Evolutionary conservation across 2,888 invertebrate genomes (phyloP).

Genomic region (Syrphus vitripennis): DNA sequence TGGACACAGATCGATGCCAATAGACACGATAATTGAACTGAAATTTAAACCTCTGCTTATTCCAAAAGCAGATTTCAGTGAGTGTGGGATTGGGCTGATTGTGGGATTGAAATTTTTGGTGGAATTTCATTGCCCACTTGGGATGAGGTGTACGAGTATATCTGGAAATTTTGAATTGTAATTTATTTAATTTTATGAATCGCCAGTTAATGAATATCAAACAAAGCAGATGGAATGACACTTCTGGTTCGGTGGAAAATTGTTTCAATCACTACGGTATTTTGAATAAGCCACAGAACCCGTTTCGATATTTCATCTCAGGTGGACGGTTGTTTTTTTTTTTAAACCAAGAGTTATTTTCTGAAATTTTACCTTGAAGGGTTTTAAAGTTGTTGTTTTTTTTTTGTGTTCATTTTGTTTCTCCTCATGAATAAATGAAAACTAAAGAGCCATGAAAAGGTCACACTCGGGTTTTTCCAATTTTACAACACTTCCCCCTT

Average conservation of each 20-base stretch:
- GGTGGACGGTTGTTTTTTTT: neutral
- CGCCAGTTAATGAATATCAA: neutral
- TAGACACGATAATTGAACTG: conserved; percentile 37
- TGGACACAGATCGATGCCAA: conserved; percentile 20
- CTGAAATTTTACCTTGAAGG: neutral
- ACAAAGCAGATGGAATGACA: neutral
- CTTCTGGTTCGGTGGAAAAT: neutral
- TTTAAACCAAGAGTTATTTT: neutral
- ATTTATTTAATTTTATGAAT: conserved; percentile 24
- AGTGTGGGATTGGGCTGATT: neutral
- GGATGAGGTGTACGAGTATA: neutral
- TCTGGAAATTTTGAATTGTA: neutral
- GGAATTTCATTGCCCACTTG: neutral
- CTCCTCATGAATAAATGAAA: conserved; percentile 17
- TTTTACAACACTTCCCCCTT: neutral
- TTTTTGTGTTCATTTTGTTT: neutral
- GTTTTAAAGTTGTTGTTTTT: neutral
- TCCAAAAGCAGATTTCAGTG: neutral
- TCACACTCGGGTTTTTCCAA: neutral
- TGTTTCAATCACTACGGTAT: conserved; percentile 1
- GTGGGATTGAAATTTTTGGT: neutral
- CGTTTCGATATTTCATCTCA: neutral
- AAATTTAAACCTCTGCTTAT: conserved; percentile 11
- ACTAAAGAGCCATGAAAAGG: conserved; percentile 3
- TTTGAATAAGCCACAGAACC: neutral